Evolutionary conservation across 2,888 invertebrate genomes (phyloP).

Genomic region (Ochropleura leucogaster): DNA sequence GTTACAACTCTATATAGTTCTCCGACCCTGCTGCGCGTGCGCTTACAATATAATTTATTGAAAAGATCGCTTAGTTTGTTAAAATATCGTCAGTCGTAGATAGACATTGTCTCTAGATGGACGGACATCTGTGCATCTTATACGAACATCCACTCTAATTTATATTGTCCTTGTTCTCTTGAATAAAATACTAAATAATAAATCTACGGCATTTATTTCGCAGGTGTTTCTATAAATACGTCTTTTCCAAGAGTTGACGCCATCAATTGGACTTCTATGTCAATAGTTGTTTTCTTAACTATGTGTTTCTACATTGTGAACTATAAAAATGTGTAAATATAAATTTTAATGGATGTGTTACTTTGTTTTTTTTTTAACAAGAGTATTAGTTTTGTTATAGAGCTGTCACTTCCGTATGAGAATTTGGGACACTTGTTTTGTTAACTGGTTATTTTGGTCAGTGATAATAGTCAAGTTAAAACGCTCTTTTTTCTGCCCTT

Average conservation of each 20-base stretch:
- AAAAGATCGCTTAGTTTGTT: slow-evolving; percentile 80
- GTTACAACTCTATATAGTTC: slow-evolving; percentile 61
- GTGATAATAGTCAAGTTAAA: too few relatives aligned
- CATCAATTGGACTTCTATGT: slow-evolving; percentile 57
- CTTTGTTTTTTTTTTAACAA: slow-evolving; percentile 44
- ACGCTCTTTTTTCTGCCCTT: too few relatives aligned
- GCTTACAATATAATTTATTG: slow-evolving; percentile 77
- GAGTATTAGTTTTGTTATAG: slow-evolving; percentile 39
- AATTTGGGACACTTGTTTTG: slow-evolving; percentile 10
- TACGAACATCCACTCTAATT: slow-evolving; percentile 70
- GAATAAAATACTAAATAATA: slow-evolving; percentile 52
- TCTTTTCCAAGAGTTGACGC: slow-evolving; percentile 56
- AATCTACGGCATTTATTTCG: slow-evolving; percentile 52
- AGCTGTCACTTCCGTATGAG: slow-evolving; percentile 58
- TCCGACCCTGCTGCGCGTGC: slow-evolving; percentile 62
- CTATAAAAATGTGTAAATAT: slow-evolving; percentile 65
- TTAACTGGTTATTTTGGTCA: neutral
- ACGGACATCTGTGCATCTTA: slow-evolving; percentile 73
- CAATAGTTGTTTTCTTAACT: slow-evolving; percentile 59
- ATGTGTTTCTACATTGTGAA: slow-evolving; percentile 48
- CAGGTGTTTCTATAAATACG: slow-evolving; percentile 67
- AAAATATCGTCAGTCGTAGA: slow-evolving; percentile 77
- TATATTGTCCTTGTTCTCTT: slow-evolving; percentile 63
- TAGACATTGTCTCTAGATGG: slow-evolving; percentile 73
- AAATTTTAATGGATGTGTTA: slow-evolving; percentile 63